A percentile compares a stretch with the other conserved stretches of the same genome.
These are phyloP conservation scores for Eubasilissa splendida DNA, from an alignment of 2,888 invertebrate species.

Conservation along the genomic window DNA sequence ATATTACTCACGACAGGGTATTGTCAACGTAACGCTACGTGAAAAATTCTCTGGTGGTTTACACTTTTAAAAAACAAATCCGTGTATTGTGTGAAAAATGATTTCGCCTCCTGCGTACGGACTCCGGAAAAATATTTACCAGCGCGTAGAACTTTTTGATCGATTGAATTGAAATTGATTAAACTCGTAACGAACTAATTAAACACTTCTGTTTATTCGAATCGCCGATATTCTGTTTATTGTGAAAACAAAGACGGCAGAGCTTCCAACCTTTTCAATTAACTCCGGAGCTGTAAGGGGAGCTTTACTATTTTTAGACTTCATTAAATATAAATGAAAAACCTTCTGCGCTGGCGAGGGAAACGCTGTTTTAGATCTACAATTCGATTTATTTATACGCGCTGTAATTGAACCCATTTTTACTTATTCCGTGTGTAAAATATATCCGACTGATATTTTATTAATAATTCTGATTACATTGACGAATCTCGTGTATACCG, in stretches of 20 bases:
- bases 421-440: neutral
- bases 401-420: neutral
- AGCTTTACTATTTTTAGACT: conserved; percentile 26
- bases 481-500: neutral
- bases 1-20: too few species aligned
- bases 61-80: too few species aligned
- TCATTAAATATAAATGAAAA: conserved; percentile 30
- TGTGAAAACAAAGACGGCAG: neutral
- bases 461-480: neutral
- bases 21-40: too few species aligned
- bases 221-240: conserved; percentile 7
- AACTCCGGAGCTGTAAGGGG: neutral
- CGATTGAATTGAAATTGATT: neutral
- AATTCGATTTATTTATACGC: conserved; percentile 5
- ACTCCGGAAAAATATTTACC: too few species aligned
- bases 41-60: too few species aligned
- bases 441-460: neutral
- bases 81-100: too few species aligned
- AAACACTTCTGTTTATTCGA: conserved; percentile 6
- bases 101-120: too few species aligned
- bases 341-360: neutral
- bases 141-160: too few species aligned
- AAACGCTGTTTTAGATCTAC: conserved; percentile 3
- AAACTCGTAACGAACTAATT: neutral
- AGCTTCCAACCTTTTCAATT: conserved; percentile 5